Percentiles rank a stretch among this genome's conserved stretches.
Evolutionary conservation across 2,113 vertebrate genomes (phyloP).

Genomic region (Eclectus roratus): DNA sequence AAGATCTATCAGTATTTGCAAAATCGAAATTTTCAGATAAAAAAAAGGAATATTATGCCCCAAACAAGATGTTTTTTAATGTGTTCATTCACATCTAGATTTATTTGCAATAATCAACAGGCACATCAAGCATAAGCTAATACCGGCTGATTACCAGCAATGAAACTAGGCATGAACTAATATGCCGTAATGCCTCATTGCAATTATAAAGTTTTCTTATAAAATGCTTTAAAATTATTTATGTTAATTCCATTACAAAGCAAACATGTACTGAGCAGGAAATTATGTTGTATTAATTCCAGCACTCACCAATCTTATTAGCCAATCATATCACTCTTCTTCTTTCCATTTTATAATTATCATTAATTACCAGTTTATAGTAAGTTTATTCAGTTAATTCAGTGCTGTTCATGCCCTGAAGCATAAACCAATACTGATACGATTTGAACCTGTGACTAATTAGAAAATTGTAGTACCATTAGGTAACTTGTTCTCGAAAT

Average conservation of each 20-base stretch:
- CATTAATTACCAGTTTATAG: constrained; percentile 75
- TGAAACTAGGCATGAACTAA: constrained; percentile 61
- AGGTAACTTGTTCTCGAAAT: constrained; percentile 58
- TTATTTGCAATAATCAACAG: not conserved
- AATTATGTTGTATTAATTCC: constrained; percentile 76
- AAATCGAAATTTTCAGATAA: not conserved
- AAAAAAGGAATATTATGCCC: not conserved
- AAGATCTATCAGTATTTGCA: not conserved
- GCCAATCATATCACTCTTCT: constrained; percentile 66
- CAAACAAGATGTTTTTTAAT: not conserved
- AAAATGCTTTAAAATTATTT: constrained; percentile 69
- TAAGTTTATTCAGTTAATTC: constrained; percentile 78
- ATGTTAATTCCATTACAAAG: constrained; percentile 71
- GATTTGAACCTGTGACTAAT: constrained; percentile 62
- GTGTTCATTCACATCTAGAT: not conserved
- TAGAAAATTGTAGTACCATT: constrained; percentile 58
- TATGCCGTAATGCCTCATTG: constrained; percentile 48
- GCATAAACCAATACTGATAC: constrained; percentile 59
- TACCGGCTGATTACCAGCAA: constrained; percentile 53
- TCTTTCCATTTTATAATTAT: constrained; percentile 73
- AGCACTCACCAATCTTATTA: constrained; percentile 66
- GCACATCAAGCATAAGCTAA: not conserved
- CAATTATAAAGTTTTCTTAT: constrained; percentile 68
- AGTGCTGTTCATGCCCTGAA: constrained; percentile 65
- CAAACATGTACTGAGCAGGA: constrained; percentile 62